These are phyloP conservation scores for Cephalopholis sonnerati DNA, from an alignment of 2,113 vertebrate genomes.

Conservation along the genomic window DNA sequence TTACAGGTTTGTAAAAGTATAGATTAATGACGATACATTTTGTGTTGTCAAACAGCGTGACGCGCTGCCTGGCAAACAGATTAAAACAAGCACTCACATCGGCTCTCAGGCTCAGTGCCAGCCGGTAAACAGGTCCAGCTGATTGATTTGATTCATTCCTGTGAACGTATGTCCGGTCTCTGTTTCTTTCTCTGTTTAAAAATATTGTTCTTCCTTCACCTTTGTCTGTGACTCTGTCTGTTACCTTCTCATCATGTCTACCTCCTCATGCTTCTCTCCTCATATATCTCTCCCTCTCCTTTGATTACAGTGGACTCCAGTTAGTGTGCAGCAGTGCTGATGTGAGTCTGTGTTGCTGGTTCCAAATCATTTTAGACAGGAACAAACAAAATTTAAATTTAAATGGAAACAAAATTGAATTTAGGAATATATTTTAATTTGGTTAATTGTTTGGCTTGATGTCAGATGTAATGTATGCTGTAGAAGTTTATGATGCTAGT, in stretches of 20 bases:
- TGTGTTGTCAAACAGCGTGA: slow-evolving; percentile 38
- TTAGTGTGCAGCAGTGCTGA: neutral
- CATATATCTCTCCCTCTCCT: neutral
- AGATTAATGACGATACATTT: slow-evolving; percentile 1
- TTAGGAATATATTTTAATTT: neutral
- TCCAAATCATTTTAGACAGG: neutral
- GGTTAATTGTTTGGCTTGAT: neutral
- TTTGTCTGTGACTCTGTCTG: neutral
- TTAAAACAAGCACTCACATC: slow-evolving; percentile 30
- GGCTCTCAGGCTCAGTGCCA: slow-evolving; percentile 40
- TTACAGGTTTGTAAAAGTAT: neutral
- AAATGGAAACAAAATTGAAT: neutral
- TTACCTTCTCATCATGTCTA: slow-evolving; percentile 2
- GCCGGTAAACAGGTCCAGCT: slow-evolving; percentile 40
- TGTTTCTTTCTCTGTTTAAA: slow-evolving; percentile 9
- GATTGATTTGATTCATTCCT: slow-evolving; percentile 52
- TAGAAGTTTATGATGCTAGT: neutral
- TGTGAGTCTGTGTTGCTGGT: neutral
- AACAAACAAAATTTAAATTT: neutral
- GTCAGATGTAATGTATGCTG: neutral
- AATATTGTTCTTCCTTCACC: neutral
- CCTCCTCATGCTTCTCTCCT: neutral
- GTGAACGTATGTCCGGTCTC: slow-evolving; percentile 1
- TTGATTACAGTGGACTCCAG: neutral
- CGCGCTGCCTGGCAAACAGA: slow-evolving; percentile 20